These are phyloP conservation scores for Phalacrocorax pelagicus DNA, from an alignment of 2,113 vertebrate genomes.

Conservation along the genomic window DNA sequence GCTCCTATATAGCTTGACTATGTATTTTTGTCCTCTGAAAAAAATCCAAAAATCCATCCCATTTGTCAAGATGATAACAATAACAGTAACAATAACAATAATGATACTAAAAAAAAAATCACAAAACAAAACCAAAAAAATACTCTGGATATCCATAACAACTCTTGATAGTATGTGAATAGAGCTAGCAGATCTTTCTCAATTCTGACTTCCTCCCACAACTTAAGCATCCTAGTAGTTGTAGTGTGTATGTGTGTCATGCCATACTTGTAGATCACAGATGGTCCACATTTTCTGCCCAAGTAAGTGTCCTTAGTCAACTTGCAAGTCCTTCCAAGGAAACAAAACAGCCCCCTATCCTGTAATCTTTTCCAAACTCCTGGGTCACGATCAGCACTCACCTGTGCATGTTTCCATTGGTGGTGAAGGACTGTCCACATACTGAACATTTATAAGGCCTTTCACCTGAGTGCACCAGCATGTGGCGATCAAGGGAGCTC, in stretches of 20 bases:
- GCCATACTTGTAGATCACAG: neutral
- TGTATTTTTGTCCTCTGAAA: neutral
- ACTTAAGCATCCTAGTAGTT: neutral
- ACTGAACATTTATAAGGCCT: slow-evolving; percentile 92
- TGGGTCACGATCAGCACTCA: slow-evolving; percentile 53
- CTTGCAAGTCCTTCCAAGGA: neutral
- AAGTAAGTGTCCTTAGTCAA: neutral
- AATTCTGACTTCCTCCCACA: neutral
- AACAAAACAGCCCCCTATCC: neutral
- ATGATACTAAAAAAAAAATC: neutral
- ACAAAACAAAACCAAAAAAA: neutral
- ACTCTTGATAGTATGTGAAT: neutral
- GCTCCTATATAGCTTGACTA: neutral
- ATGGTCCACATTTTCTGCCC: neutral
- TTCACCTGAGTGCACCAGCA: slow-evolving; percentile 98
- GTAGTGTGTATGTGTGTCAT: neutral
- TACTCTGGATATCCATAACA: neutral
- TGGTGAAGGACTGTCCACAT: slow-evolving; percentile 97
- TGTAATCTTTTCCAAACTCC: neutral
- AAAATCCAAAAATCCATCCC: neutral
- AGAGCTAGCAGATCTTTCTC: neutral
- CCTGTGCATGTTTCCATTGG: slow-evolving; percentile 99
- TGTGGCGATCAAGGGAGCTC: slow-evolving; percentile 96
- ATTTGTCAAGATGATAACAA: neutral
- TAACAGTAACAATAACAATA: neutral